phyloP scores from a whole-genome alignment of 2,797 vertebrate species.

The Pteronotus mesoamericanus region DNA sequence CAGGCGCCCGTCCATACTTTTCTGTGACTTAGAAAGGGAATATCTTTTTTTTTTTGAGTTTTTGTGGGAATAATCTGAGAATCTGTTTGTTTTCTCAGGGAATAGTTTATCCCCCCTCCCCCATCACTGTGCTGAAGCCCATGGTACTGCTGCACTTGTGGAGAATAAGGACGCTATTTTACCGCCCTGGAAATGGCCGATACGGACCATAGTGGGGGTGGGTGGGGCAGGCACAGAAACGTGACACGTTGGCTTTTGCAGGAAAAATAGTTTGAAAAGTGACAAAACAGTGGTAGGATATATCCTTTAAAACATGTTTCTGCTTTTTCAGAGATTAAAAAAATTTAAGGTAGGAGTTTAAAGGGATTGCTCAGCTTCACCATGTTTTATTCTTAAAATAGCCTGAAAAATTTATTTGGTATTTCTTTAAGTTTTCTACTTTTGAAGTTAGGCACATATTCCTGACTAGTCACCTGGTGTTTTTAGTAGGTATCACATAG shows the following conservation, averaged over 20 bases:
- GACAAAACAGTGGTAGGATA: neutral
- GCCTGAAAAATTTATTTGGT: neutral
- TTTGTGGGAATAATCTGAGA: neutral
- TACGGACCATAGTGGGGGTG: neutral
- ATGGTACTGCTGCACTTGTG: rapidly evolving
- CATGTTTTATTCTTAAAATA: neutral
- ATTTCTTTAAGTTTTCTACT: conserved; percentile 11
- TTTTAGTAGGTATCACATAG: neutral
- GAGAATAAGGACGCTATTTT: neutral
- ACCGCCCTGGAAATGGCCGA: neutral
- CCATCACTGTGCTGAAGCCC: neutral
- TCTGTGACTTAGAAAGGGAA: neutral
- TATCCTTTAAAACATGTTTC: conserved; percentile 14
- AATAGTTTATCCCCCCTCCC: neutral
- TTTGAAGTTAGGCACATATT: conserved; percentile 52
- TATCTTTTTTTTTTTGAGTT: neutral
- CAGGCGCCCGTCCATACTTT: neutral
- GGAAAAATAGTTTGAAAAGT: neutral
- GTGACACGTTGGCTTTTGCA: neutral
- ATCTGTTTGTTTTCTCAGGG: neutral
- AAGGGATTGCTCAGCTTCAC: neutral
- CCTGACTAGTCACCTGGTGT: conserved; percentile 35
- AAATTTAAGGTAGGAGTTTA: neutral
- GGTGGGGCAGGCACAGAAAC: neutral
- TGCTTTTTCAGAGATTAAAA: neutral